Conservation (phyloP, 2,888 invertebrate genomes). For the Doris montereyensis region DNA sequence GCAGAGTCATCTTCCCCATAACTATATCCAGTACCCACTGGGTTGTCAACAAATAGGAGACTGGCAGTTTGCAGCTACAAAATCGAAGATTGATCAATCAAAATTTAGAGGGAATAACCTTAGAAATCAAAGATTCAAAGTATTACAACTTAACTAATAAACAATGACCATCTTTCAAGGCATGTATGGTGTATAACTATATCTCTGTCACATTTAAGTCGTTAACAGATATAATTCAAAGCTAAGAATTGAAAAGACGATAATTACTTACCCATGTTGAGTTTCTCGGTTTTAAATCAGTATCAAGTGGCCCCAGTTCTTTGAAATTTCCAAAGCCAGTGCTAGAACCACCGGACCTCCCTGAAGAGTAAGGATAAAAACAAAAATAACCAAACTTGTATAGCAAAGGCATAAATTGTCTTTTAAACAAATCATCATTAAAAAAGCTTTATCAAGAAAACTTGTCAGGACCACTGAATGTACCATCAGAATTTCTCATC, state of each 20-base stretch:
- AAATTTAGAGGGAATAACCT: neutral
- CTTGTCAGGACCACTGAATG: no score
- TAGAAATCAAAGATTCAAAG: neutral
- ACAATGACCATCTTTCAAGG: neutral
- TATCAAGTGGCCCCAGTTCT: conserved; percentile 84
- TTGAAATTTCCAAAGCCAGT: conserved; percentile 90
- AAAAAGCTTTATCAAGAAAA: no score
- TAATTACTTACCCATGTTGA: conserved; percentile 86
- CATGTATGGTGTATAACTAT: no score
- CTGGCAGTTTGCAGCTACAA: conserved; percentile 83
- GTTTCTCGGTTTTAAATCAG: conserved; percentile 80
- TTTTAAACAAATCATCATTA: no score
- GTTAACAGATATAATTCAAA: no score
- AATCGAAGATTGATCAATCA: neutral
- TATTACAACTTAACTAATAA: neutral
- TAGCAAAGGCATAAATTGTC: no score
- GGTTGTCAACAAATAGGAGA: conserved; percentile 90
- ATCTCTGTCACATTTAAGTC: no score
- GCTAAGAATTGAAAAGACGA: no score
- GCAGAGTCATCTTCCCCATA: conserved; percentile 78
- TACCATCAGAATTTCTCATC: no score
- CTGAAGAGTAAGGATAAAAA: no score
- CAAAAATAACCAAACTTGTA: no score
- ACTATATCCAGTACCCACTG: conserved; percentile 90
- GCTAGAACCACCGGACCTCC: conserved; percentile 85